These are phyloP conservation scores for Oryzaephilus surinamensis DNA, from an alignment of 1,140 invertebrate species.

Conservation along the genomic window DNA sequence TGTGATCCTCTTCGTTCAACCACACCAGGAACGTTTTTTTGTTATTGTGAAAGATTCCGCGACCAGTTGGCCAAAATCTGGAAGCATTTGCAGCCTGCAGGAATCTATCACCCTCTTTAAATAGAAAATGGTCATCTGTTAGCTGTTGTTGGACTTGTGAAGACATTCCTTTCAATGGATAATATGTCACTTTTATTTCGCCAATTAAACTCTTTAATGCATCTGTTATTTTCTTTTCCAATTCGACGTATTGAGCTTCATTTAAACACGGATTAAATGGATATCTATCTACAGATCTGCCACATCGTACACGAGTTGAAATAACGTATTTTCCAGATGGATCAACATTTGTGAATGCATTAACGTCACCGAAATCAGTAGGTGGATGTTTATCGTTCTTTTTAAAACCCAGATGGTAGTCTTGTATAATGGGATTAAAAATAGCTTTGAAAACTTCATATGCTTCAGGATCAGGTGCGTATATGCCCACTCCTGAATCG, in stretches of 20 bases:
- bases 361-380: slow-evolving; percentile 57
- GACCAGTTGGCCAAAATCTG: slow-evolving; percentile 65
- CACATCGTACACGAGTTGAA: slow-evolving; percentile 64
- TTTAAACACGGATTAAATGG: slow-evolving; percentile 68
- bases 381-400: slow-evolving; percentile 51
- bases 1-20: slow-evolving; percentile 68
- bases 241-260: slow-evolving; percentile 52
- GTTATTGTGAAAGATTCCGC: slow-evolving; percentile 64
- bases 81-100: slow-evolving; percentile 60
- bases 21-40: slow-evolving; percentile 66
- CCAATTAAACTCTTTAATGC: slow-evolving; percentile 9
- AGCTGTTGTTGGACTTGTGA: slow-evolving; percentile 57
- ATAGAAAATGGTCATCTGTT: slow-evolving; percentile 69
- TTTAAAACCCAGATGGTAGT: slow-evolving; percentile 59
- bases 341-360: slow-evolving; percentile 59
- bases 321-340: slow-evolving; percentile 56
- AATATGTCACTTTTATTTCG: slow-evolving; percentile 43
- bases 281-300: slow-evolving; percentile 55
- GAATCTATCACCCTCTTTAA: slow-evolving; percentile 64
- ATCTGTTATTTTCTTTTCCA: slow-evolving; percentile 38
- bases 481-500: slow-evolving; percentile 54
- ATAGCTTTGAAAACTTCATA: slow-evolving; percentile 57
- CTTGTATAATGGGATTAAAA: slow-evolving; percentile 68
- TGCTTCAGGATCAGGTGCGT: slow-evolving; percentile 61
- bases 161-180: slow-evolving; percentile 56